Evolutionary conservation across 2,113 vertebrate species (phyloP).

Genomic region (Corvus cornix): DNA sequence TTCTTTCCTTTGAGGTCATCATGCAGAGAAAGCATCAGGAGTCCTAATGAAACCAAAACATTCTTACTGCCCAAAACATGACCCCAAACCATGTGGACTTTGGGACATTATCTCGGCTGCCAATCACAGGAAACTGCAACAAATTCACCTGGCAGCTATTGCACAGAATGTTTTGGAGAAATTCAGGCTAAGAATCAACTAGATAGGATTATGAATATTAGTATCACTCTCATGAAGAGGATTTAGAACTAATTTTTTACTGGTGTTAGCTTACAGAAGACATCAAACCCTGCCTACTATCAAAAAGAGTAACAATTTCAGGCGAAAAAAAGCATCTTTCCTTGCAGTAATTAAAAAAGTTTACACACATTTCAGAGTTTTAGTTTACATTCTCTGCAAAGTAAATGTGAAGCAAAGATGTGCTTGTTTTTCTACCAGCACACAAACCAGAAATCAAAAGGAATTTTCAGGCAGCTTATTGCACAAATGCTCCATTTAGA

Average conservation of each 20-base stretch:
- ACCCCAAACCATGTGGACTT: fast-evolving
- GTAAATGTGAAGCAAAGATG: not conserved
- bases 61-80: not conserved
- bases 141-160: not conserved
- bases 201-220: not conserved
- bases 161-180: not conserved
- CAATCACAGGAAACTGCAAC: not conserved
- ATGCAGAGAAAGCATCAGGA: not conserved
- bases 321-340: not conserved
- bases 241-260: not conserved
- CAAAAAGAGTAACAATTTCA: not conserved
- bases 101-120: not conserved
- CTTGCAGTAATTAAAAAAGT: not conserved
- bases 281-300: not conserved
- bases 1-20: not conserved
- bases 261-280: not conserved
- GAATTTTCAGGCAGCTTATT: not conserved
- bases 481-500: not conserved
- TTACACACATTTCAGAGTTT: not conserved
- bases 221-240: not conserved
- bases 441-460: not conserved
- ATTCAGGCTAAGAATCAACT: not conserved
- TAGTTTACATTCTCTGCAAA: not conserved
- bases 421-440: not conserved
- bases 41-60: not conserved